These are phyloP conservation scores for Apamea monoglypha DNA, from an alignment of 2,888 invertebrate species.

Conservation along the genomic window DNA sequence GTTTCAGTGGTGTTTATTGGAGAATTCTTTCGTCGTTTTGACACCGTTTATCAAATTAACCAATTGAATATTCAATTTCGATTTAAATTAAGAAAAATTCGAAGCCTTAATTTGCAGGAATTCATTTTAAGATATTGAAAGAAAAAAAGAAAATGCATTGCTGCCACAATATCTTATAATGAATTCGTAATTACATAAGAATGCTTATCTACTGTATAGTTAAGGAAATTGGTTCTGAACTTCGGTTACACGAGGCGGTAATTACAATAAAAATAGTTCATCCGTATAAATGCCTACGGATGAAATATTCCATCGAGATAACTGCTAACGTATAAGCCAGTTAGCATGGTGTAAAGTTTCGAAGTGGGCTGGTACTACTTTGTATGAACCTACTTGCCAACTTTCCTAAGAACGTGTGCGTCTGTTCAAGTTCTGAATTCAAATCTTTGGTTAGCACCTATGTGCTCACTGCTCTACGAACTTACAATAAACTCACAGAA, in stretches of 20 bases:
- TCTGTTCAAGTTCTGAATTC: slow-evolving; percentile 59
- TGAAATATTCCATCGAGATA: slow-evolving; percentile 45
- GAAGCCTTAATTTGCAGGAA: not conserved
- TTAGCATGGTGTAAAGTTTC: slow-evolving; percentile 46
- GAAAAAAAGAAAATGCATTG: too few species aligned
- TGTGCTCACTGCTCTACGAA: slow-evolving; percentile 29
- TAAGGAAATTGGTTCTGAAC: slow-evolving; percentile 10
- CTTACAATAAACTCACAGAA: slow-evolving; percentile 49
- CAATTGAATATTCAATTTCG: slow-evolving; percentile 33
- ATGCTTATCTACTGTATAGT: not conserved
- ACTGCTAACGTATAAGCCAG: slow-evolving; percentile 46
- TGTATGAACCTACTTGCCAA: slow-evolving; percentile 56
- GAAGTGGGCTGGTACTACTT: slow-evolving; percentile 53
- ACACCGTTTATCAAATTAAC: slow-evolving; percentile 14
- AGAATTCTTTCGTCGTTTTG: slow-evolving; percentile 3
- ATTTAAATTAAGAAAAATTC: slow-evolving; percentile 12
- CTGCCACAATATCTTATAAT: not conserved
- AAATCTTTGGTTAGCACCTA: slow-evolving; percentile 58
- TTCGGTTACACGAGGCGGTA: not conserved
- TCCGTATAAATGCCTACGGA: slow-evolving; percentile 27
- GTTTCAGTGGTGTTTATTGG: slow-evolving; percentile 1
- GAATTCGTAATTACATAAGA: not conserved
- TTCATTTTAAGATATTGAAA: too few species aligned
- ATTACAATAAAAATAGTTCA: slow-evolving; percentile 34
- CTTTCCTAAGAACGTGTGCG: slow-evolving; percentile 51